A percentile compares a stretch with the other conserved stretches of the same genome.
Evolutionary conservation across 2,113 vertebrate species (phyloP).

Genomic region (Grammomys dolichurus): DNA sequence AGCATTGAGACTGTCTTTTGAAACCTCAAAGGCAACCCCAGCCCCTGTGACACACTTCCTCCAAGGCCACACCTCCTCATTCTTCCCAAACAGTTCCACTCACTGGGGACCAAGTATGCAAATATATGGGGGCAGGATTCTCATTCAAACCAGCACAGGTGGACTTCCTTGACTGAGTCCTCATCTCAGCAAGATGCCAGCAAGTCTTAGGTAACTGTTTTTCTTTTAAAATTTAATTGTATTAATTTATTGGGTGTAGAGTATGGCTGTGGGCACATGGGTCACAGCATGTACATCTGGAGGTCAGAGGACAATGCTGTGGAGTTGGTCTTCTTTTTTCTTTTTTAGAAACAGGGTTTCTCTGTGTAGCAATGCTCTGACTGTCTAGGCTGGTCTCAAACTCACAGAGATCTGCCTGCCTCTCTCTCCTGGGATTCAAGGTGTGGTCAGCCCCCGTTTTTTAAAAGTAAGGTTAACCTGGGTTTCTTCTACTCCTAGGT

Average conservation of each 20-base stretch:
- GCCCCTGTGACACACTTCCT: neutral
- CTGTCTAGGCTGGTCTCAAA: no score
- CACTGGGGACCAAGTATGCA: neutral
- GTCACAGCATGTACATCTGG: neutral
- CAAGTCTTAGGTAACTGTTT: neutral
- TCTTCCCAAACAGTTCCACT: neutral
- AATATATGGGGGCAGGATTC: neutral
- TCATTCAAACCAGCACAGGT: neutral
- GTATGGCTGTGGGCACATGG: neutral
- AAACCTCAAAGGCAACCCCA: no score
- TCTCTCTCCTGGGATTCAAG: no score
- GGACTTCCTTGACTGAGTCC: neutral
- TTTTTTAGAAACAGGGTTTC: no score
- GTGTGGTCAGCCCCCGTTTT: no score
- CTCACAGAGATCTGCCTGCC: no score
- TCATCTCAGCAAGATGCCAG: neutral
- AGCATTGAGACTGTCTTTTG: neutral
- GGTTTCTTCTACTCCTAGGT: neutral
- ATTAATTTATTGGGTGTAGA: neutral
- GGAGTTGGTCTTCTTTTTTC: neutral
- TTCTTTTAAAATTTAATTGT: neutral
- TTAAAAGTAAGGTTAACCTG: no score
- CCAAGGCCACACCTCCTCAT: neutral
- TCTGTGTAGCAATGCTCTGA: no score
- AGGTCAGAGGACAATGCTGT: neutral